Conservation (phyloP, 92 coral and sea anemone species). For the Chrysogorgia sp. region DNA sequence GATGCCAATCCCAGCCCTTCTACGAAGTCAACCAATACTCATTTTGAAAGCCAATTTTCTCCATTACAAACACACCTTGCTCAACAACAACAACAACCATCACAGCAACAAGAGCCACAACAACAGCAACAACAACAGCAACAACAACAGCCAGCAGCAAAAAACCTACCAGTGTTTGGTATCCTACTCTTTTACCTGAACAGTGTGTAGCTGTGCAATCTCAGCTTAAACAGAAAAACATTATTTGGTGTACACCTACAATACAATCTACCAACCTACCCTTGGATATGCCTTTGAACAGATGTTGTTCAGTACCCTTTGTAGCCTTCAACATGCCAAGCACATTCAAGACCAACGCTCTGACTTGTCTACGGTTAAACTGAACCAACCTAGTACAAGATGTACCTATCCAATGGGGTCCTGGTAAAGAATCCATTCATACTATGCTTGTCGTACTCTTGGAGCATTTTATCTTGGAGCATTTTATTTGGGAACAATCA, state of each 20-base stretch:
- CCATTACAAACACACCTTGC: not conserved
- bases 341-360: constrained; percentile 11
- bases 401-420: constrained; percentile 43
- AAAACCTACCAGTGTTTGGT: not conserved
- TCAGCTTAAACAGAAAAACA: not conserved
- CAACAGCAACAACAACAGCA: no score
- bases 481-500: constrained; percentile 40
- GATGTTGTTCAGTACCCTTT: constrained; percentile 44
- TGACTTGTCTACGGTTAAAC: constrained; percentile 14
- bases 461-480: constrained; percentile 39
- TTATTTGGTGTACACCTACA: constrained; percentile 31
- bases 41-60: no score
- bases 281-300: constrained; percentile 35
- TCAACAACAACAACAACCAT: no score
- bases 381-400: constrained; percentile 40
- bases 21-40: not conserved
- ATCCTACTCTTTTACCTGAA: not conserved
- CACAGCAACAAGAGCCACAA: no score
- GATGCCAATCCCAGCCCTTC: not conserved
- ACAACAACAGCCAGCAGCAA: not conserved
- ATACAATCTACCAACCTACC: constrained; percentile 32
- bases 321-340: constrained; percentile 49
- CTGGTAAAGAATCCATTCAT: constrained; percentile 33
- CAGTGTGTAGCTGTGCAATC: not conserved
- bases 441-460: constrained; percentile 38